Evolutionary conservation across 2,888 invertebrate species (phyloP).

Genomic region (Diachrysia chrysitis): DNA sequence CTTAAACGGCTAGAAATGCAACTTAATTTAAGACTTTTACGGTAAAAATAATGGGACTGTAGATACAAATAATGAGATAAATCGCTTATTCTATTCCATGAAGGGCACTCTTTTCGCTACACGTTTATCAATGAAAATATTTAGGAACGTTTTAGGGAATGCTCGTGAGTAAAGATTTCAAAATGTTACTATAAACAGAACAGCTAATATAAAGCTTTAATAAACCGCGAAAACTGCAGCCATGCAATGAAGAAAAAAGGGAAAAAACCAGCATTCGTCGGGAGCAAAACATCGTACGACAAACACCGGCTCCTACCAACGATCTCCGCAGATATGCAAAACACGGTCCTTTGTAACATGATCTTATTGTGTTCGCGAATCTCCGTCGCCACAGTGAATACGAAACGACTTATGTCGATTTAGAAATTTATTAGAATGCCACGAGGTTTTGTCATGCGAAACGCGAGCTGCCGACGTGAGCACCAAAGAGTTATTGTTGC

Average conservation of each 20-base stretch:
- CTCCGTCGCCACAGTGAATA: slow-evolving; percentile 77
- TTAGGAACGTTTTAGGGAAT: background rate
- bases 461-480: slow-evolving; percentile 67
- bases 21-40: background rate
- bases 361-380: slow-evolving; percentile 86
- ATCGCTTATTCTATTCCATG: too few species aligned
- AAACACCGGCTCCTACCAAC: slow-evolving; percentile 69
- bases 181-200: background rate
- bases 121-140: background rate
- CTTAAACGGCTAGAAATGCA: background rate
- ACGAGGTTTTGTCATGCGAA: slow-evolving; percentile 78
- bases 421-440: slow-evolving; percentile 86
- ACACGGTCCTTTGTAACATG: slow-evolving; percentile 84
- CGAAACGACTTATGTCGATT: slow-evolving; percentile 86
- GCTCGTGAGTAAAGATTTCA: background rate
- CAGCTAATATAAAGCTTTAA: slow-evolving; percentile 10
- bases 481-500: slow-evolving; percentile 76
- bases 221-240: slow-evolving; percentile 60
- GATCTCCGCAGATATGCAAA: slow-evolving; percentile 85
- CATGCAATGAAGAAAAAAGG: slow-evolving; percentile 59
- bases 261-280: slow-evolving; percentile 65
- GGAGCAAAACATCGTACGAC: slow-evolving; percentile 74
- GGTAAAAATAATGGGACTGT: background rate
- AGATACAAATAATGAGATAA: too few species aligned
- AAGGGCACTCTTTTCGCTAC: too few species aligned